Conservation (phyloP, 2,113 vertebrate species). For the Notothenia coriiceps region DNA sequence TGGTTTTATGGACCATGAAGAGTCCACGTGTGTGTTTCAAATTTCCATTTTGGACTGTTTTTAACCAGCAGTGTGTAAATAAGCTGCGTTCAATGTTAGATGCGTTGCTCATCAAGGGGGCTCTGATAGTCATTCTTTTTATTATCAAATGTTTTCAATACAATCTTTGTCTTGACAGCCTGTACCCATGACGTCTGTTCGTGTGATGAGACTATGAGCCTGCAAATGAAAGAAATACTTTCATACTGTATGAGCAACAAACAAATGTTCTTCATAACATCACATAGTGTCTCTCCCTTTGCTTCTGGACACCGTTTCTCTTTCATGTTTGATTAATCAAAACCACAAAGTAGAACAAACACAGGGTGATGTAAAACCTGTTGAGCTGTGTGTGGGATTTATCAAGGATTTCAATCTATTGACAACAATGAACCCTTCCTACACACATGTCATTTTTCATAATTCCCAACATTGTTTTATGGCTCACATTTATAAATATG, state of each 20-base stretch:
- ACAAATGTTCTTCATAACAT: background rate
- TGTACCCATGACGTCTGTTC: background rate
- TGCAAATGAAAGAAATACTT: background rate
- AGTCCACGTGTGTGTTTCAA: background rate
- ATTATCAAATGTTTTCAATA: background rate
- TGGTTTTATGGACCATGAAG: background rate
- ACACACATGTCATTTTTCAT: background rate
- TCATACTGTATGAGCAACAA: background rate
- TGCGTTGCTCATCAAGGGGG: background rate
- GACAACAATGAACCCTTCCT: background rate
- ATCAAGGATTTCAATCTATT: constrained; percentile 9
- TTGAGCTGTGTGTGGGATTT: background rate
- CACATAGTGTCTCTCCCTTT: background rate
- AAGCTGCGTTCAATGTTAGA: too few species aligned
- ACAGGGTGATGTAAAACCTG: background rate
- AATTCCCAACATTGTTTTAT: background rate
- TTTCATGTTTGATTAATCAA: background rate
- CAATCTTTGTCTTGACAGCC: background rate
- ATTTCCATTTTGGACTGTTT: background rate
- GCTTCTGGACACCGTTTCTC: background rate
- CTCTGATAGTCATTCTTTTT: background rate
- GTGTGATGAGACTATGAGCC: background rate
- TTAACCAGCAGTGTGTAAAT: background rate
- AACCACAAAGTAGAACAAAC: background rate
- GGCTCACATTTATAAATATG: background rate